Conservation (phyloP, 1,140 invertebrate genomes). For the Diplogasteroides magnus region DNA sequence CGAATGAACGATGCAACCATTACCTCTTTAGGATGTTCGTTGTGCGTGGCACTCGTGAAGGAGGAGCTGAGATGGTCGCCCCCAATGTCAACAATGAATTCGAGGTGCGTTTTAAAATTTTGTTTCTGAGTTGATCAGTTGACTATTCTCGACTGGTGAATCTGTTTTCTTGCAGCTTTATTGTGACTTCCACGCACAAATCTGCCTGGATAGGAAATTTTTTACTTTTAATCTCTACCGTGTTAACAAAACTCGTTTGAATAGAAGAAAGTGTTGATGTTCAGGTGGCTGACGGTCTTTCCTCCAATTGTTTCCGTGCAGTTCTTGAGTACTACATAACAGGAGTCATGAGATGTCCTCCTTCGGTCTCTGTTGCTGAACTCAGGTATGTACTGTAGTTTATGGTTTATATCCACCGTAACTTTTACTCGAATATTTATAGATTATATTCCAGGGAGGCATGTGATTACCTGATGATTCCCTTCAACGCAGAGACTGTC, state of each 20-base stretch:
- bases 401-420: too few relatives aligned
- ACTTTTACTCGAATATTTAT: too few relatives aligned
- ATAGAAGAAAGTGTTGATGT: too few relatives aligned
- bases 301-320: constrained; percentile 85
- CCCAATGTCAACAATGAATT: constrained; percentile 92
- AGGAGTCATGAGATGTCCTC: constrained; percentile 24
- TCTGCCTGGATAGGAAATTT: too few relatives aligned
- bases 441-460: constrained; percentile 93
- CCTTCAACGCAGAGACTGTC: constrained; percentile 90
- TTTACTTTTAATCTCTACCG: too few relatives aligned
- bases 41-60: constrained; percentile 21
- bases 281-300: constrained; percentile 88
- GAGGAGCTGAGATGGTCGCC: constrained; percentile 42
- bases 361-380: constrained; percentile 16
- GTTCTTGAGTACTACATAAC: constrained; percentile 64
- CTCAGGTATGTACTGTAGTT: too few relatives aligned
- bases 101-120: constrained; percentile 60
- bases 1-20: too few relatives aligned
- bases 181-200: too few relatives aligned
- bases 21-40: constrained; percentile 54
- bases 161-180: too few relatives aligned
- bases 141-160: too few relatives aligned
- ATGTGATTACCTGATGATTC: constrained; percentile 94
- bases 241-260: too few relatives aligned
- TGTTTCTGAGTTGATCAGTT: too few relatives aligned